A percentile compares a stretch with the other conserved stretches of the same genome.
These are phyloP conservation scores for Botia almorhae DNA, from an alignment of 2,797 vertebrate genomes.

Conservation along the genomic window DNA sequence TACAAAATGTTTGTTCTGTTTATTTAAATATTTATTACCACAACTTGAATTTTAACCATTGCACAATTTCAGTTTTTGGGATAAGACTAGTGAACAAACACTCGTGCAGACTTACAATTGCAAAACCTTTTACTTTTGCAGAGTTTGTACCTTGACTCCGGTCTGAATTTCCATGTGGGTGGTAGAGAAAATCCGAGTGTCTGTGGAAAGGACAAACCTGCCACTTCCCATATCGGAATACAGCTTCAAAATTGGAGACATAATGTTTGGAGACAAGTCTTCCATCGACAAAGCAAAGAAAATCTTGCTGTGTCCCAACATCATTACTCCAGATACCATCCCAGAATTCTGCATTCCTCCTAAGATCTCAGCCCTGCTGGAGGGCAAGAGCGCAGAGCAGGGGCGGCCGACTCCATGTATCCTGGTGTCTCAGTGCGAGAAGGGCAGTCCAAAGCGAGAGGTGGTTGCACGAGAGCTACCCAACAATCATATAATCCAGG, in stretches of 20 bases:
- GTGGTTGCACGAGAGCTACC: conserved; percentile 52
- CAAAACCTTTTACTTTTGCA: conserved; percentile 53
- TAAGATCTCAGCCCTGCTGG: conserved; percentile 73
- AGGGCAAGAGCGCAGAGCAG: conserved; percentile 66
- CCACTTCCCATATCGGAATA: conserved; percentile 73
- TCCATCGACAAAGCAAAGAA: conserved; percentile 68
- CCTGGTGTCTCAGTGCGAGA: conserved; percentile 62
- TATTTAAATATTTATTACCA: background rate
- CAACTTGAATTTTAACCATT: background rate
- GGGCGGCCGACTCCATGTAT: conserved; percentile 56
- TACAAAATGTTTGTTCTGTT: background rate
- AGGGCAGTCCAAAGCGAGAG: conserved; percentile 63
- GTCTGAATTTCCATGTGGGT: conserved; percentile 75
- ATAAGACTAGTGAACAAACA: background rate
- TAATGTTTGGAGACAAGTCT: conserved; percentile 79
- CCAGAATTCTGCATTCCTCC: conserved; percentile 95
- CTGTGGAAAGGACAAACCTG: conserved; percentile 77
- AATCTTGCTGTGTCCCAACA: conserved; percentile 81
- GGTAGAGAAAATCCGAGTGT: conserved; percentile 78
- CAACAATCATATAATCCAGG: conserved; percentile 84
- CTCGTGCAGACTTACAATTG: conserved; percentile 8
- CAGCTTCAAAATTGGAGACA: conserved; percentile 73
- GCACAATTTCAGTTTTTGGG: background rate
- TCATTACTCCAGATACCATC: conserved; percentile 92
- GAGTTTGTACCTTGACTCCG: conserved; percentile 45